Conservation (phyloP, 2,113 vertebrate genomes). For the Clarias batrachus region DNA sequence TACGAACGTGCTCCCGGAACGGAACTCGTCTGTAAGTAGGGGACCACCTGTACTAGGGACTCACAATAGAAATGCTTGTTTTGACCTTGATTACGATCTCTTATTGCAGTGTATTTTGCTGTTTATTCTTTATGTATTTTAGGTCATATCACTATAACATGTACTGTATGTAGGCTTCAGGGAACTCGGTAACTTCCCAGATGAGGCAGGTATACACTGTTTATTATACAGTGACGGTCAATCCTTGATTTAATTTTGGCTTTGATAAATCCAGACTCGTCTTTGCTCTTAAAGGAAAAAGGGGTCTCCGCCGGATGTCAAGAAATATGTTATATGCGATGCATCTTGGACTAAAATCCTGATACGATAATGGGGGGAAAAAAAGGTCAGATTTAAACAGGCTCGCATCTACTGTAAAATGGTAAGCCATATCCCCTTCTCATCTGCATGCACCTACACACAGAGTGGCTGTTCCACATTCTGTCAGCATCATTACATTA, state of each 20-base stretch:
- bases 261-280: not conserved
- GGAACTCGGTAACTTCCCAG: not conserved
- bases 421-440: not conserved
- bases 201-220: not conserved
- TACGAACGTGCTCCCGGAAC: no score
- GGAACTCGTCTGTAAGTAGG: no score
- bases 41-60: no score
- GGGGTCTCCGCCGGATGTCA: not conserved
- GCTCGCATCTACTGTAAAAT: no score
- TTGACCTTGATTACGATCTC: not conserved
- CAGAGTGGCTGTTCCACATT: not conserved
- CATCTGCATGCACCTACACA: not conserved
- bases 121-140: not conserved
- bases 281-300: not conserved
- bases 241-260: not conserved
- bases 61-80: not conserved
- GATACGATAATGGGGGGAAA: not conserved
- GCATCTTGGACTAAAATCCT: not conserved
- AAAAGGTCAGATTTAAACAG: not conserved
- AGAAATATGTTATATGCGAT: not conserved
- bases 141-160: not conserved
- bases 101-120: not conserved
- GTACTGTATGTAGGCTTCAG: not conserved
- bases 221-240: not conserved
- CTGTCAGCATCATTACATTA: not conserved